Conservation (phyloP, 1,140 invertebrate genomes). For the Agrypnia vestita region DNA sequence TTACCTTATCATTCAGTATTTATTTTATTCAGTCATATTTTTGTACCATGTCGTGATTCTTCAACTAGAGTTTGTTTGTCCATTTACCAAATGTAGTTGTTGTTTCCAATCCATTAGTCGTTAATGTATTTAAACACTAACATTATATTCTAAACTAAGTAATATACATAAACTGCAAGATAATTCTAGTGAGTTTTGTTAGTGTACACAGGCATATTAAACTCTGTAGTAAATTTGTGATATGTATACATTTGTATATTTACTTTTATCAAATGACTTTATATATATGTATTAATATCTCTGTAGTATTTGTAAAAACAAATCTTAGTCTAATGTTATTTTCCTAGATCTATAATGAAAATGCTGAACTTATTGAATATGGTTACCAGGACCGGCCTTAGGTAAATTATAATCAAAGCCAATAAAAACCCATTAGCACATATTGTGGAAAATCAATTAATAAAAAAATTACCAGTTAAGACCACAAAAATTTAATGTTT, state of each 20-base stretch:
- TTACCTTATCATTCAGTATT: slow-evolving; percentile 45
- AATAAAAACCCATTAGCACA: too few relatives aligned
- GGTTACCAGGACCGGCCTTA: too few relatives aligned
- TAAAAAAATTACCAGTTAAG: too few relatives aligned
- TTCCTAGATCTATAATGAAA: too few relatives aligned
- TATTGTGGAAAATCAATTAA: too few relatives aligned
- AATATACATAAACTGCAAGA: slow-evolving; percentile 21
- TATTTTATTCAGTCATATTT: slow-evolving; percentile 38
- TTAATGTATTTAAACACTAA: slow-evolving; percentile 29
- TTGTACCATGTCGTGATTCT: slow-evolving; percentile 38
- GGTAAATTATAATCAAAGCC: too few relatives aligned
- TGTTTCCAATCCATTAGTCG: slow-evolving; percentile 31
- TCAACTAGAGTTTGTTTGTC: slow-evolving; percentile 31
- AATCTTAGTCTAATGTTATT: too few relatives aligned
- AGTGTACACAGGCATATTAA: slow-evolving; percentile 1
- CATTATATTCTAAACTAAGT: slow-evolving; percentile 21
- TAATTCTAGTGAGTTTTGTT: slow-evolving; percentile 40
- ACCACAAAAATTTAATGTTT: too few relatives aligned
- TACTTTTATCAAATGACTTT: slow-evolving; percentile 15
- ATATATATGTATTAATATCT: background rate
- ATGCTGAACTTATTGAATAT: too few relatives aligned
- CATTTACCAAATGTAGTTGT: slow-evolving; percentile 38
- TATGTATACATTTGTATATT: slow-evolving; percentile 42
- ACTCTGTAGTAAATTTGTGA: slow-evolving; percentile 53
- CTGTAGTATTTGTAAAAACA: too few relatives aligned